Evolutionary conservation across 2,888 invertebrate species (phyloP).

Genomic region (Tethea ocularis): DNA sequence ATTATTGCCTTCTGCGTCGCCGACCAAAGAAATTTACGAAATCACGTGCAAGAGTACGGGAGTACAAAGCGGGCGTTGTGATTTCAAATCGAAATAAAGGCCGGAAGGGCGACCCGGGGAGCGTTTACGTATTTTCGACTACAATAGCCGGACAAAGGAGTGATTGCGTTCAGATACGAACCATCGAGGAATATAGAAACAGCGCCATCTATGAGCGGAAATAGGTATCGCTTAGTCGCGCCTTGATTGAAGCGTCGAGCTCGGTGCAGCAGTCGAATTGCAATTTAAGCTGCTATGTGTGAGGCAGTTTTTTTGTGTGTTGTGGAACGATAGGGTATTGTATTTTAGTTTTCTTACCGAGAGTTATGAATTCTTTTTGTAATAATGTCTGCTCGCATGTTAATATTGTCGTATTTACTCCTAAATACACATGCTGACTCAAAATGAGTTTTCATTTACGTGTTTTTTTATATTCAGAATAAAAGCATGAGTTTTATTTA

Average conservation of each 20-base stretch:
- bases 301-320: constrained; percentile 10
- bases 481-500: not conserved
- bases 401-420: not conserved
- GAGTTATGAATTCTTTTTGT: not conserved
- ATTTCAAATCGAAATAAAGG: constrained; percentile 56
- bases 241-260: constrained; percentile 47
- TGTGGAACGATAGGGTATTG: not conserved
- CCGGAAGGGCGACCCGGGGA: constrained; percentile 56
- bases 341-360: constrained; percentile 2
- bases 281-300: constrained; percentile 28
- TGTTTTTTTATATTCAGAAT: not conserved
- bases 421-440: not conserved
- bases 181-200: constrained; percentile 38
- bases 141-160: constrained; percentile 56
- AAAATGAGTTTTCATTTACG: not conserved
- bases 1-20: constrained; percentile 69
- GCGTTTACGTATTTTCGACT: constrained; percentile 48
- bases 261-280: constrained; percentile 30
- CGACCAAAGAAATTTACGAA: constrained; percentile 68
- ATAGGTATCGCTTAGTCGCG: constrained; percentile 70
- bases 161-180: constrained; percentile 65
- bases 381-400: not conserved
- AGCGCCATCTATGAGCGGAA: constrained; percentile 76
- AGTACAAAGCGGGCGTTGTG: constrained; percentile 52
- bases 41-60: constrained; percentile 37